Conservation (phyloP, 2,113 vertebrate species). For the Engraulis encrasicolus region DNA sequence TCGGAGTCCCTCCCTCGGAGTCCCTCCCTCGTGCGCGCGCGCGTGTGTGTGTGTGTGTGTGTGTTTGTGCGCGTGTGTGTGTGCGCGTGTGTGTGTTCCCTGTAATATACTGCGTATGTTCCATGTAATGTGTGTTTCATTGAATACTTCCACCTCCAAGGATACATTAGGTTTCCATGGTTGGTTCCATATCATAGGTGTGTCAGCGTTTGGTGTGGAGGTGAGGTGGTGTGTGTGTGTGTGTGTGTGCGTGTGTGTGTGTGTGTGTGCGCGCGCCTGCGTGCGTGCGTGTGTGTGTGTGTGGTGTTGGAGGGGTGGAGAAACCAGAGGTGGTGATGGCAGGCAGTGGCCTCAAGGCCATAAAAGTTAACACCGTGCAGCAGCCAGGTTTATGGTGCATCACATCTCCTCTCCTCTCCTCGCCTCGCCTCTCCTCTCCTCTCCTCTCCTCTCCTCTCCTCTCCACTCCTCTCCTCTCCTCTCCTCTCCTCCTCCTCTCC, state of each 20-base stretch:
- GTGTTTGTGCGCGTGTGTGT: too few species aligned
- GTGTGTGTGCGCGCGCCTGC: too few species aligned
- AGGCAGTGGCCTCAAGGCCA: conserved; percentile 7
- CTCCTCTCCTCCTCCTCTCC: neutral
- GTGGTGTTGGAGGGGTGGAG: too few species aligned
- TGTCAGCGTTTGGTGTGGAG: too few species aligned
- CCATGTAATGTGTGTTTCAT: neutral
- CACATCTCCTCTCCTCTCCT: neutral
- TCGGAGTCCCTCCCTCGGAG: neutral
- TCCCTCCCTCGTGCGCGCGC: too few species aligned
- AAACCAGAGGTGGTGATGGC: too few species aligned
- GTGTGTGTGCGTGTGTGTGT: too few species aligned
- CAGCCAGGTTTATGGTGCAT: neutral
- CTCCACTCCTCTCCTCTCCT: neutral
- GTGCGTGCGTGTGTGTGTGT: too few species aligned
- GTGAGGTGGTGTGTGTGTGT: too few species aligned
- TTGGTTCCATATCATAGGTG: neutral
- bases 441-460: neutral
- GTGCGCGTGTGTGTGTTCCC: too few species aligned
- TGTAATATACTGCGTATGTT: too few species aligned
- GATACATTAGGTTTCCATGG: neutral
- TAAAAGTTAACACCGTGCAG: conserved; percentile 13
- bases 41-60: too few species aligned
- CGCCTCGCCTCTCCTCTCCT: neutral
- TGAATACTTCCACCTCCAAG: neutral